Evolutionary conservation across 2,797 vertebrate genomes (phyloP).

Genomic region (Pagetopsis macropterus): DNA sequence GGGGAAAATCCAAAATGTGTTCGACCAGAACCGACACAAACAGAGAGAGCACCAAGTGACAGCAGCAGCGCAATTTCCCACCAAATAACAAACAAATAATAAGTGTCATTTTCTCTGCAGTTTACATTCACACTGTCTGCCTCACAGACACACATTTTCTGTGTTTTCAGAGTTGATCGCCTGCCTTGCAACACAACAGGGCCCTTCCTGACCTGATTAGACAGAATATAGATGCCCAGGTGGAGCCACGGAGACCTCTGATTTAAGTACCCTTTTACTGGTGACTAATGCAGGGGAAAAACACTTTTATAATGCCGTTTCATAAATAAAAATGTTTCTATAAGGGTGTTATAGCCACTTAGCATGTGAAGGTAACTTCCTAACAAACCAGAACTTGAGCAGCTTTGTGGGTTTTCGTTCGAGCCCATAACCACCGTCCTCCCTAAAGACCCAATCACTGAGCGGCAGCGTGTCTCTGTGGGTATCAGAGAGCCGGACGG

Average conservation of each 20-base stretch:
- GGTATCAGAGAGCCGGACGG: not conserved
- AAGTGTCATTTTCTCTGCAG: constrained; percentile 7
- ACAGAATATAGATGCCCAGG: not conserved
- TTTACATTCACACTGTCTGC: constrained; percentile 3
- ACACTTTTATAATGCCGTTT: not conserved
- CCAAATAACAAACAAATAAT: not conserved
- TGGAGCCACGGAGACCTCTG: not conserved
- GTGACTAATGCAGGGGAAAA: not conserved
- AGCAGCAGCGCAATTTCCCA: not conserved
- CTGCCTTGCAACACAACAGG: not conserved
- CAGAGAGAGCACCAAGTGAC: not conserved
- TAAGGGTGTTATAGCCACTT: not conserved
- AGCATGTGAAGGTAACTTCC: not conserved
- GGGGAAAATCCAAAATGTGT: not conserved
- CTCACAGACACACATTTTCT: not conserved
- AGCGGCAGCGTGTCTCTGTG: not conserved
- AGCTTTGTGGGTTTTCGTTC: not conserved
- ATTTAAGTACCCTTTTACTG: not conserved
- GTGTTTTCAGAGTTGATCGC: not conserved
- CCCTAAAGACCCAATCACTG: not conserved
- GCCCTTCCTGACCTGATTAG: not conserved
- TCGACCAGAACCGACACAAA: not conserved
- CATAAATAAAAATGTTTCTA: not conserved
- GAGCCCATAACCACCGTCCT: not conserved
- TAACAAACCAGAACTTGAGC: not conserved